Evolutionary conservation across 2,888 invertebrate genomes (phyloP).

Genomic region (Pogonocherus hispidulus): DNA sequence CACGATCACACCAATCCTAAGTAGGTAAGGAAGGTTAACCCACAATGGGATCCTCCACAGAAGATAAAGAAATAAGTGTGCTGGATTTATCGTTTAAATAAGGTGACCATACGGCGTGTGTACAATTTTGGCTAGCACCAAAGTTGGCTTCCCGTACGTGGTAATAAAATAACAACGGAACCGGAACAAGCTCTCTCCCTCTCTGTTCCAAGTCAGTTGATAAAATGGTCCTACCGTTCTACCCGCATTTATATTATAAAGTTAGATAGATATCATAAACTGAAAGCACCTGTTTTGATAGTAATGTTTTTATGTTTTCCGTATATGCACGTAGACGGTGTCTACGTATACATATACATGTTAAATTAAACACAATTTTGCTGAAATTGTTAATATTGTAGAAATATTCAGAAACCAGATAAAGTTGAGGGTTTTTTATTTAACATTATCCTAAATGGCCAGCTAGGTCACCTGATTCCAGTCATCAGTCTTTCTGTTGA

Average conservation of each 20-base stretch:
- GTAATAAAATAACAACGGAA: not conserved
- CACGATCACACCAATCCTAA: not conserved
- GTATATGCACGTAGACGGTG: not conserved
- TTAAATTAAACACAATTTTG: no score
- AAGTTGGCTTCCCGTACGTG: slow-evolving; percentile 8
- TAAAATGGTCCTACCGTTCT: slow-evolving; percentile 13
- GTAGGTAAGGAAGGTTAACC: not conserved
- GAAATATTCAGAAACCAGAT: no score
- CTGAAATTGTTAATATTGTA: no score
- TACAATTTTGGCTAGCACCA: not conserved
- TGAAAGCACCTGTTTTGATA: slow-evolving; percentile 20
- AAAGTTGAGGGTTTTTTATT: no score
- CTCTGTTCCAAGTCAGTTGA: slow-evolving; percentile 1
- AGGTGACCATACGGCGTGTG: slow-evolving; percentile 1
- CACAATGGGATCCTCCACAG: not conserved
- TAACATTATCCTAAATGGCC: no score
- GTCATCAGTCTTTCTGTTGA: no score
- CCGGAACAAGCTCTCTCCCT: slow-evolving; percentile 20
- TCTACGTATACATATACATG: no score
- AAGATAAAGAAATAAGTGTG: slow-evolving; percentile 28
- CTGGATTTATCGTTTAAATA: slow-evolving; percentile 12
- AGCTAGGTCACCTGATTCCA: no score
- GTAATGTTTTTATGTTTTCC: not conserved
- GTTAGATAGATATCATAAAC: slow-evolving; percentile 18
- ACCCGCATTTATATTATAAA: slow-evolving; percentile 20